Evolutionary conservation across 2,113 vertebrate species (phyloP).

Genomic region (Nannobrachium achirus): DNA sequence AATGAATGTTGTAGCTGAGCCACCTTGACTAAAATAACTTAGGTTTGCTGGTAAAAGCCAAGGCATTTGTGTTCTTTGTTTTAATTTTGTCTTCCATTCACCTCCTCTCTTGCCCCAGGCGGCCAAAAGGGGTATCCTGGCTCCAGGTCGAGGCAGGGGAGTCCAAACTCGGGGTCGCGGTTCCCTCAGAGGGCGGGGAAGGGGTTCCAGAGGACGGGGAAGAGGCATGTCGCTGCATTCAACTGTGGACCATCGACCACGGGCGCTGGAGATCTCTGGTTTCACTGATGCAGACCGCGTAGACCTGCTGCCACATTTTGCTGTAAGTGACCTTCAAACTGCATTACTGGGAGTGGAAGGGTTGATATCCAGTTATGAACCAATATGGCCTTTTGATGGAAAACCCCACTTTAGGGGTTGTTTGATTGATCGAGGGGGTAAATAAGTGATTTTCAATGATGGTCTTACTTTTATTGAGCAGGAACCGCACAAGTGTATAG

Average conservation of each 20-base stretch:
- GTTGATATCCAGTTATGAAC: background rate
- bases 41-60: no score
- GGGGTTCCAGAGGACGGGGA: constrained; percentile 85
- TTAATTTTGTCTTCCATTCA: no score
- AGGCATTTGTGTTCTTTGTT: no score
- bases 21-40: no score
- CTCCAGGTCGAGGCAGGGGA: constrained; percentile 86
- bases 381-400: background rate
- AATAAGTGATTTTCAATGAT: background rate
- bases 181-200: constrained; percentile 83
- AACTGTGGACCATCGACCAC: constrained; percentile 92
- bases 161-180: constrained; percentile 83
- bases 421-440: background rate
- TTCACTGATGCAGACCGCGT: constrained; percentile 89
- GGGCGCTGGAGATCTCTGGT: constrained; percentile 89
- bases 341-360: background rate
- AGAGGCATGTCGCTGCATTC: constrained; percentile 85
- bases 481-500: background rate
- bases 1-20: no score
- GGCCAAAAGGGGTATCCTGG: constrained; percentile 93
- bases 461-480: background rate
- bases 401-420: background rate
- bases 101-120: constrained; percentile 75
- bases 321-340: constrained; percentile 82
- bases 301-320: constrained; percentile 95